These are phyloP conservation scores for Megalurothrips usitatus DNA, from an alignment of 2,888 invertebrate species.

Conservation along the genomic window DNA sequence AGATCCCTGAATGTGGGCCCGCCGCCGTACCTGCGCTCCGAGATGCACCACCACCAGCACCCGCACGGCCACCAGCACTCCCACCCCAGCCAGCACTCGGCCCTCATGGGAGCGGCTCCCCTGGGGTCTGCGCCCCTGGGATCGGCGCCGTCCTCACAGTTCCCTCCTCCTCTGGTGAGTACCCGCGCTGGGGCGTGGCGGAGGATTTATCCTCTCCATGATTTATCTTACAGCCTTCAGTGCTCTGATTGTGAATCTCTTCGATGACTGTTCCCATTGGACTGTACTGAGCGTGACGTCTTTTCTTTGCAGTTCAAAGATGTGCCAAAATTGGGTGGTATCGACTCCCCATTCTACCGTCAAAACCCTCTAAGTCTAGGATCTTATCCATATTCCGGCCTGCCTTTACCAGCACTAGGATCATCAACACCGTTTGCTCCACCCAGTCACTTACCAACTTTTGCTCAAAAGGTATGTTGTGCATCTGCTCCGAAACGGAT, in stretches of 20 bases:
- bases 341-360: slow-evolving; percentile 75
- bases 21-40: slow-evolving; percentile 61
- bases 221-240: neutral
- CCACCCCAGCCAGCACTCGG: slow-evolving; percentile 54
- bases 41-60: slow-evolving; percentile 90
- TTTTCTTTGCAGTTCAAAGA: slow-evolving; percentile 68
- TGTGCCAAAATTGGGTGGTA: slow-evolving; percentile 75
- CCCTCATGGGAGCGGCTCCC: slow-evolving; percentile 56
- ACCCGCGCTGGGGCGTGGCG: slow-evolving; percentile 12
- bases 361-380: slow-evolving; percentile 63
- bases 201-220: slow-evolving; percentile 37
- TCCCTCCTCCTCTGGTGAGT: slow-evolving; percentile 28
- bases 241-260: too few relatives aligned
- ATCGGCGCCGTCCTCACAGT: slow-evolving; percentile 46
- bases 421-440: slow-evolving; percentile 83
- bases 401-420: slow-evolving; percentile 71
- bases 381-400: slow-evolving; percentile 72
- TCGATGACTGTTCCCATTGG: too few relatives aligned
- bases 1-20: slow-evolving; percentile 51
- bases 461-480: slow-evolving; percentile 75
- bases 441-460: slow-evolving; percentile 78
- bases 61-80: slow-evolving; percentile 73
- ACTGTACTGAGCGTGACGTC: slow-evolving; percentile 30
- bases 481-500: slow-evolving; percentile 9
- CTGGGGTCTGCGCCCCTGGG: slow-evolving; percentile 52